A percentile compares a stretch with the other conserved stretches of the same genome.
Conservation (phyloP, 2,113 vertebrate species). For the Malurus cyaneus region DNA sequence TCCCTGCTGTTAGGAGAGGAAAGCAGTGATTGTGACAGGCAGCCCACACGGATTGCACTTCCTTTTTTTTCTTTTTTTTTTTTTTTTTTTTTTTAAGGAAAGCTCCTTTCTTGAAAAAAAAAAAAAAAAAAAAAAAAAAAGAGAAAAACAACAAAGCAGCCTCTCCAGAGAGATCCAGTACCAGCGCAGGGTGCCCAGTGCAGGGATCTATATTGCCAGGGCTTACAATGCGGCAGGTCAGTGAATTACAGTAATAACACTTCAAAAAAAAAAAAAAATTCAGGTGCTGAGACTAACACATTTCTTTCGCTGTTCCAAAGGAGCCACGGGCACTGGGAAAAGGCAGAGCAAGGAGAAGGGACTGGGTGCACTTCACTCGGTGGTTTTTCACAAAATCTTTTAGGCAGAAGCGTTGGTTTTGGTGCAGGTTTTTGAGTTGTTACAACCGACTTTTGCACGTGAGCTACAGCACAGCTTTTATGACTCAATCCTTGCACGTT, state of each 20-base stretch:
- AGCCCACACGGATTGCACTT: slow-evolving; percentile 23
- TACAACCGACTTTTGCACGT: neutral
- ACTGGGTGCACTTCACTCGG: fast-evolving
- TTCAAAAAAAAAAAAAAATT: neutral
- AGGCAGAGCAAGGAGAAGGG: neutral
- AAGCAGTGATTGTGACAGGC: slow-evolving; percentile 30
- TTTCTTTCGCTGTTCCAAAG: neutral
- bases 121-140: neutral
- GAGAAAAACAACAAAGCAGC: neutral
- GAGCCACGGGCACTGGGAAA: neutral
- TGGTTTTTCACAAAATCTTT: neutral
- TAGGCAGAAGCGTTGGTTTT: neutral
- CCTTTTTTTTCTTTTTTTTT: neutral
- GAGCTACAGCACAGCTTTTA: neutral
- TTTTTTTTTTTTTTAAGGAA: neutral
- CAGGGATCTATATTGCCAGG: slow-evolving; percentile 52
- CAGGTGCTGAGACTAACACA: slow-evolving; percentile 7
- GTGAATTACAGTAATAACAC: slow-evolving; percentile 57
- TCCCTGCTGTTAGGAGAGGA: slow-evolving; percentile 41
- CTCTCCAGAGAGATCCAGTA: neutral
- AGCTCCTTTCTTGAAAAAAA: neutral
- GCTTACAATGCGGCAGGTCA: slow-evolving; percentile 47
- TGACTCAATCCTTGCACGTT: neutral
- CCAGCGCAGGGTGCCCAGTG: neutral
- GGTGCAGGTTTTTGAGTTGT: neutral